Conservation (phyloP, 2,888 invertebrate species). For the Hipparchia sbordonii region DNA sequence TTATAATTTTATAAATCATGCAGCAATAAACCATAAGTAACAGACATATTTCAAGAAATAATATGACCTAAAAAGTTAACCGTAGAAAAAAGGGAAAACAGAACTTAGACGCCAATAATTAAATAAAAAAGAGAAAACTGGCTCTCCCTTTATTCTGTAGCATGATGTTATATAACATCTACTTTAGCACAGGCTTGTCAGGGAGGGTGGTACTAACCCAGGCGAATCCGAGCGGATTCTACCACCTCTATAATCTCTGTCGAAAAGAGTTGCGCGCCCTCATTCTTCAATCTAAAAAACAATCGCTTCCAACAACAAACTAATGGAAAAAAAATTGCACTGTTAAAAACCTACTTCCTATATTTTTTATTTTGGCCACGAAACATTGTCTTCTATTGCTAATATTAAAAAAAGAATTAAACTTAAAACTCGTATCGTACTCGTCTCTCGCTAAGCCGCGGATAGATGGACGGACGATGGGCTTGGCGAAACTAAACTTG, state of each 20-base stretch:
- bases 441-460: too few species aligned
- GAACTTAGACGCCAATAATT: background rate
- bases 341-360: too few species aligned
- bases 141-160: constrained; percentile 30
- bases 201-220: constrained; percentile 31
- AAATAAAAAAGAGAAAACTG: constrained; percentile 22
- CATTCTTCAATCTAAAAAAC: background rate
- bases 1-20: too few species aligned
- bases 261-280: background rate
- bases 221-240: constrained; percentile 26
- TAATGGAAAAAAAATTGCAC: background rate
- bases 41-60: too few species aligned
- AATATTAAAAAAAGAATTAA: too few species aligned
- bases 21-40: too few species aligned
- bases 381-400: too few species aligned
- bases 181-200: constrained; percentile 17
- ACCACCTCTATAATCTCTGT: constrained; percentile 9
- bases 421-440: too few species aligned
- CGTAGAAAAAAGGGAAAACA: background rate
- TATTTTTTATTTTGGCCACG: too few species aligned
- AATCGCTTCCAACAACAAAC: background rate
- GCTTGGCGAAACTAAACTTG: too few species aligned
- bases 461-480: too few species aligned
- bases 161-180: background rate
- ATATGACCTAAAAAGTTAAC: too few species aligned